Conservation (phyloP, 1,140 invertebrate species). For the Euura saliciscinereae region DNA sequence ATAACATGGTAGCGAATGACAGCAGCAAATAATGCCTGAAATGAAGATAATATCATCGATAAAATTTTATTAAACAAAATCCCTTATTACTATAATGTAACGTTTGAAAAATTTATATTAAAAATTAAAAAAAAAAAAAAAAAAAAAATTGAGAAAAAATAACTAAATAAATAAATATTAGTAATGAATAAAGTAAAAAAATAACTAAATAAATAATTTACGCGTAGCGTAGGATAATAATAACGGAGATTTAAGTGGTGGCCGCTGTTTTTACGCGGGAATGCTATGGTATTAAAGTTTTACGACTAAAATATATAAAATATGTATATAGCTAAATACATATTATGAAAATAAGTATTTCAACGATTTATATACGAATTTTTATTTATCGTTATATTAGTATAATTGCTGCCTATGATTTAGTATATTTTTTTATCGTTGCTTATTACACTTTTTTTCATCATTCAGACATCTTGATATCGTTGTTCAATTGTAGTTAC, state of each 20-base stretch:
- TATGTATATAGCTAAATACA: constrained; percentile 5
- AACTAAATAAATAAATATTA: too few relatives aligned
- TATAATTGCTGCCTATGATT: neutral
- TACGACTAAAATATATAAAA: constrained; percentile 1
- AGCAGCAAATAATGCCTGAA: too few relatives aligned
- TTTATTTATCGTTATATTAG: neutral
- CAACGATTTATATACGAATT: neutral
- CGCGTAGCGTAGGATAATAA: constrained; percentile 4
- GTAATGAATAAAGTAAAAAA: too few relatives aligned
- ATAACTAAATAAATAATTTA: neutral
- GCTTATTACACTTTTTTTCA: neutral
- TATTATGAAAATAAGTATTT: neutral
- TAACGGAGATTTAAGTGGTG: neutral
- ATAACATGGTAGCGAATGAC: too few relatives aligned
- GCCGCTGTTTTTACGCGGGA: constrained; percentile 2
- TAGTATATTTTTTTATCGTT: neutral
- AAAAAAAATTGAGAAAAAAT: too few relatives aligned
- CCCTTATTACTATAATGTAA: too few relatives aligned
- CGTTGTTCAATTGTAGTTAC: neutral
- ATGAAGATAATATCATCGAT: too few relatives aligned
- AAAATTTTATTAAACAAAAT: too few relatives aligned
- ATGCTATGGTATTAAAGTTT: constrained; percentile 7
- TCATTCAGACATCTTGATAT: neutral
- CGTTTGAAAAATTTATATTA: too few relatives aligned
- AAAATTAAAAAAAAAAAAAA: too few relatives aligned